Percentiles rank a stretch among this genome's conserved stretches.
Conservation (phyloP, 2,113 vertebrate genomes). For the Proterorhinus semilunaris region DNA sequence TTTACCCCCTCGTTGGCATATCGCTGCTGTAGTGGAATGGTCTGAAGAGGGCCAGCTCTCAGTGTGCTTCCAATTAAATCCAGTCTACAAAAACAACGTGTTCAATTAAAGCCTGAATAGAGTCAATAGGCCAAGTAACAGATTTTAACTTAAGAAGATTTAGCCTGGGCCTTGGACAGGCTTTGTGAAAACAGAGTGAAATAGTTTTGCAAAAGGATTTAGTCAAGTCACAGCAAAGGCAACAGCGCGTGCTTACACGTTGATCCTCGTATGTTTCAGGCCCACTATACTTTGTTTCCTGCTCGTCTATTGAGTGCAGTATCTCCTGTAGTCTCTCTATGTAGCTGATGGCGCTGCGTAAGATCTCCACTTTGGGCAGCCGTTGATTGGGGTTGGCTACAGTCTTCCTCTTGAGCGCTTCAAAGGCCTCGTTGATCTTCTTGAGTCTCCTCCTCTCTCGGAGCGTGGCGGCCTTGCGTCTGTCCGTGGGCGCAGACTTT, state of each 20-base stretch:
- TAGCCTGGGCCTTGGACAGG: too few relatives aligned
- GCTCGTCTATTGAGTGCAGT: constrained; percentile 89
- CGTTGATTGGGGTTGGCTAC: constrained; percentile 96
- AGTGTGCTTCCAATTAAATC: constrained; percentile 79
- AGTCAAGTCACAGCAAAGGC: too few relatives aligned
- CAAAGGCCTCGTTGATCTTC: constrained; percentile 99
- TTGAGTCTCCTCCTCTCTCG: constrained; percentile 91
- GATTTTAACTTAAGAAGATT: too few relatives aligned
- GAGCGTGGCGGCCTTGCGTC: constrained; percentile 93
- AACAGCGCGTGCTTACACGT: constrained; percentile 77
- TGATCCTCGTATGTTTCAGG: constrained; percentile 77
- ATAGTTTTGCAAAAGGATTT: too few relatives aligned
- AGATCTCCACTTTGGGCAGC: constrained; percentile 97
- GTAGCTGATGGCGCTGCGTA: constrained; percentile 96
- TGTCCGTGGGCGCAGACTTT: constrained; percentile 90
- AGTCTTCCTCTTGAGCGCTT: constrained; percentile 91
- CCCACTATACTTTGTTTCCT: constrained; percentile 81
- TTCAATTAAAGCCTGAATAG: neutral
- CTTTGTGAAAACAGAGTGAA: too few relatives aligned
- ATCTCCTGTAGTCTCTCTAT: constrained; percentile 94
- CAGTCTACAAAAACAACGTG: constrained; percentile 68
- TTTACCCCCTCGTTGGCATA: constrained; percentile 85
- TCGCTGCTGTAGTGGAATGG: constrained; percentile 83
- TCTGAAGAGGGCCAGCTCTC: constrained; percentile 84
- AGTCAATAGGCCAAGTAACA: neutral